phyloP scores from a whole-genome alignment of 2,888 invertebrate species.

The Yponomeuta evonymella region DNA sequence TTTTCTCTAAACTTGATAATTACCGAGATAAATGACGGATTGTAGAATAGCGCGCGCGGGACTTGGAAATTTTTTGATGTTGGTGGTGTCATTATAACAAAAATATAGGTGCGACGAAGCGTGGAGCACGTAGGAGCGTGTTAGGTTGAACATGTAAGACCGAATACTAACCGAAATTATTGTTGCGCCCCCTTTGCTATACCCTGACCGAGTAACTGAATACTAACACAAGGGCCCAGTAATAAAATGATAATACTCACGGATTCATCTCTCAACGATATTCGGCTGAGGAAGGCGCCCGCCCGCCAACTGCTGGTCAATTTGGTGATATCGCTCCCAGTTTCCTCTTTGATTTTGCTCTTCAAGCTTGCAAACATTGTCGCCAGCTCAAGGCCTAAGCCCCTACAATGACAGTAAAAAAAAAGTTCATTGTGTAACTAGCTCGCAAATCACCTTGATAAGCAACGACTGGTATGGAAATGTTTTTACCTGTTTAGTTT shows the following conservation, averaged over 20 bases:
- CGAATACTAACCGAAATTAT: no score
- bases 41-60: no score
- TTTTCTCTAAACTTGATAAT: no score
- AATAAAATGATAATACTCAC: constrained; percentile 34
- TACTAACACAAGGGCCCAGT: no score
- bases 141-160: no score
- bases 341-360: constrained; percentile 93
- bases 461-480: constrained; percentile 29
- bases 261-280: constrained; percentile 62
- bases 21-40: no score
- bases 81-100: no score
- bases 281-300: constrained; percentile 69
- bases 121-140: no score
- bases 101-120: no score
- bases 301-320: constrained; percentile 67
- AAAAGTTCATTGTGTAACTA: constrained; percentile 19
- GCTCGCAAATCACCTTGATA: constrained; percentile 41
- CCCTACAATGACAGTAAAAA: constrained; percentile 6
- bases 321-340: constrained; percentile 84
- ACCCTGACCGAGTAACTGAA: no score
- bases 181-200: no score
- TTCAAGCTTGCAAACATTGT: constrained; percentile 91
- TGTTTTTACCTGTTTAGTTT: constrained; percentile 5
- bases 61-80: no score
- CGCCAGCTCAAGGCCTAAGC: not conserved